Base-by-base conservation (phyloP, 2,888 invertebrate genomes). In the Megastigmus dorsalis region DNA sequence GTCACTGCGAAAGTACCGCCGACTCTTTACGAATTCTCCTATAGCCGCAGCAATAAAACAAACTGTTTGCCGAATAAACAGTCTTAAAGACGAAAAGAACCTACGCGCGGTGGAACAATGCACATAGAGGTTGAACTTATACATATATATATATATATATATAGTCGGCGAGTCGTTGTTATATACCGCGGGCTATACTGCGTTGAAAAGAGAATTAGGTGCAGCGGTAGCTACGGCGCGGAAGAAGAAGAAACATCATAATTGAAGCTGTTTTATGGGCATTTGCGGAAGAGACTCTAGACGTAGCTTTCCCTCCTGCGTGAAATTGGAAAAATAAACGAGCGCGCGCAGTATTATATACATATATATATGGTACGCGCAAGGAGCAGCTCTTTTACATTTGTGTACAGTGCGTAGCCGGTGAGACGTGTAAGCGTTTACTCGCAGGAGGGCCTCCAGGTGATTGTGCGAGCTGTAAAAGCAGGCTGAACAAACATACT, bases 401-500 rank as follows among this genome's bases (percentile, higher is more conserved):
- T 54, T 54, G 36, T 45, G 20, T 30, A 36, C 43, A 59, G 68
- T n/a, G n/a, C n/a, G n/a, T 52, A 60, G 62, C 54, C 45, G 23
- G n/a, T n/a, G n/a, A n/a, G n/a, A n/a, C 38, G 28, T 10, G 60
- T 15, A 9, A n/a, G 7, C 36, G 36, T 33, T 30, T 18, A 43
- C 50, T 36, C 20, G n/a, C 18, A 33, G 28, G 54, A 6, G 33
- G 4, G 33, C 43, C 30, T 75, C 60, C 65, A 65, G 75, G 76
- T 77, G 78, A 79, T 79, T 79, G 79, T 77, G 62, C 48, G 68
- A 23, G 33, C n/a, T 45, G 65, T 41, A 77, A 78, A 76, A 63
- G 72, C 75, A n/a, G 76, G 70, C 79, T 77, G 80, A 77, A 74
- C 76, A 80, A 80, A 78, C 75, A 76, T 67, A 66, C 26, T 50